Evolutionary conservation across 2,888 invertebrate genomes (phyloP), one percentile per base, ranked within the genome.

Genomic region (Vannuccia rotundouncinata): DNA sequence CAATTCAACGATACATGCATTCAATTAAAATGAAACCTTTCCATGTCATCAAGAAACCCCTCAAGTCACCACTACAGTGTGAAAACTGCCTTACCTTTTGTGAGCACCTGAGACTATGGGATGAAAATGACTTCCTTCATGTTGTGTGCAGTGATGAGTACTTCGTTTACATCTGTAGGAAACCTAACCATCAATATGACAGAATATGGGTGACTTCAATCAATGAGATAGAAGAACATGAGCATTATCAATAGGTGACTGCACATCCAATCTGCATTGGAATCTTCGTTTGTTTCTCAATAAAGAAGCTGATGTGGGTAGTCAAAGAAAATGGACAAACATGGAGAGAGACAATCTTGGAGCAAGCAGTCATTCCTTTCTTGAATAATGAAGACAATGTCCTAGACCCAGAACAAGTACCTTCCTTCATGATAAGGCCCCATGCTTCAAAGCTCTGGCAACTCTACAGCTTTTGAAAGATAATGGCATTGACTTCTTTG

Each of bases 21-120:
- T 66, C 66, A 66, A 66, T 66, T 66, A 66, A 66, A 22, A 66
- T 75, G 17, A 75, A 75, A 28, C 75, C 75, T 1, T 75, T 75
- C 31, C 75, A 75, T 75, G 75, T 75, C 75, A 75, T 75, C 75
- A 10, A 75, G 75, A 75, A 75, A 75, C 75, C 75, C 29, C 22
- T 13, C 22, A 10, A 75, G 31, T 10, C 30, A 31, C 10, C 30
- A 1, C 29, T 10, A 28, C 75, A 75, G 30, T 29, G 75, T 75
- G 75, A 75, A 75, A 75, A 28, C 31, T 29, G 75, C 75, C 29
- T 75, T 75, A 10, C 5, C 5, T 75, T 75, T 75, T 75, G 75
- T 31, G 75, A 75, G 75, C 28, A 31, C 75, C 31, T 75, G 31
- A 75, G 75, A 27, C 75, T 75, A 31, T 29, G 5, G 30, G 75